Evolutionary conservation across 2,888 invertebrate species (phyloP), one percentile per base, ranked within the genome.

Genomic region (Lasioglossum pauxillum): DNA sequence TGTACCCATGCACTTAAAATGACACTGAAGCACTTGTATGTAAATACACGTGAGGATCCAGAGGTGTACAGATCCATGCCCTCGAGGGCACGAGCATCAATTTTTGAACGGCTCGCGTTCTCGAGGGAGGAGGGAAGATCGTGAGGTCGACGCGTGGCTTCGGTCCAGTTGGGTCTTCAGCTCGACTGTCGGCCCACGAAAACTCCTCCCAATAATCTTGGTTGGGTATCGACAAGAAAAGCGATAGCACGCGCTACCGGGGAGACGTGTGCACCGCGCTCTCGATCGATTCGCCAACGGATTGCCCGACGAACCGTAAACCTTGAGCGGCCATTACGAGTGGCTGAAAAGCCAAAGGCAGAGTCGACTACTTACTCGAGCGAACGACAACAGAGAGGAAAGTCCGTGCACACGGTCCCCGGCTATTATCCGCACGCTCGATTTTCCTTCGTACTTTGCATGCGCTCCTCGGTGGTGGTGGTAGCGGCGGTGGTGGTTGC

Each of bases 261-360:
- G 16, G 80, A 27, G 57, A 27, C 41, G 41, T 27, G 44, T 10
- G n/a, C 74, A 35, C 44, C 53, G 75, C 71, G 44, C 75, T 57
- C 80, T 79, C 80, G 90, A 90, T 89, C 86, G 90, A 89, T 89
- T 72, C 69, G 69, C 77, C 82, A 46, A 41, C 73, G 89, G 79
- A 89, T 86, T 80, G 83, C 89, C 75, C 90, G 89, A 82, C 84
- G 84, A 75, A 80, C 82, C 84, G 77, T 88, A 75, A 90, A 89
- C 64, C 77, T 78, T 80, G 74, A 78, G 64, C 53, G 82, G 69
- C 78, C 78, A 82, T 86, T 60, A 69, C 78, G 73, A 78, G 72
- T 80, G 86, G 67, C 71, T 85, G 81, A 78, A 81, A 81, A 84
- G 84, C 84, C 78, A 78, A 69, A 35, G 67, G 31, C 84, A 31